These are phyloP conservation scores for Punctoribates punctum DNA, from an alignment of 2,888 invertebrate species.

Conservation along the genomic window DNA sequence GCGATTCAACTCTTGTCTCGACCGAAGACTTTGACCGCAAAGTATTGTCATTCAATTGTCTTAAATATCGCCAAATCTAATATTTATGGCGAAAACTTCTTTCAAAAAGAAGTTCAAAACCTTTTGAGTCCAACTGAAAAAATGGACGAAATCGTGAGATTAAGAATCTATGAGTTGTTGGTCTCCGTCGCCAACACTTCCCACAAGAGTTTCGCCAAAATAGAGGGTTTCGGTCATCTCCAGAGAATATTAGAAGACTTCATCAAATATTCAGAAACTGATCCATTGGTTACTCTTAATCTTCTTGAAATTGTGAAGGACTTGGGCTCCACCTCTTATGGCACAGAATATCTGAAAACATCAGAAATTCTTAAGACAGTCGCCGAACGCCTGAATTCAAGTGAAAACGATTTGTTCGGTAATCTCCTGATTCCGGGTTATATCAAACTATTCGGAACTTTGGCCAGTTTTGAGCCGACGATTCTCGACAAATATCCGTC, in stretches of 20 bases:
- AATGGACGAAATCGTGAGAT: neutral
- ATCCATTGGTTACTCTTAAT: slow-evolving; percentile 74
- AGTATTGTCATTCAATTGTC: slow-evolving; percentile 25
- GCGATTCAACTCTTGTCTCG: slow-evolving; percentile 29
- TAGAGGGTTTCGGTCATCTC: slow-evolving; percentile 38
- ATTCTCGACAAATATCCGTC: slow-evolving; percentile 32
- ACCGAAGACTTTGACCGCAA: slow-evolving; percentile 24
- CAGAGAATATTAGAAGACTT: slow-evolving; percentile 28
- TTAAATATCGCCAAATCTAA: slow-evolving; percentile 38
- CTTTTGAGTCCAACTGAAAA: slow-evolving; percentile 21
- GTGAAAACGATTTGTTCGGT: slow-evolving; percentile 34
- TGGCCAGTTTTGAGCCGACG: slow-evolving; percentile 36
- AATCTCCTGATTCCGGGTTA: slow-evolving; percentile 39
- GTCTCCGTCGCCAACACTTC: slow-evolving; percentile 33
- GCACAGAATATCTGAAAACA: slow-evolving; percentile 68
- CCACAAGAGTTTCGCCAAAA: slow-evolving; percentile 18
- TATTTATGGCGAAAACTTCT: slow-evolving; percentile 29
- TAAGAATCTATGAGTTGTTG: slow-evolving; percentile 41
- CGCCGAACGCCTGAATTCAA: slow-evolving; percentile 51
- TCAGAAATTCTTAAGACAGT: slow-evolving; percentile 65
- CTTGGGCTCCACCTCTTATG: slow-evolving; percentile 67
- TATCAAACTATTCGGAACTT: slow-evolving; percentile 37
- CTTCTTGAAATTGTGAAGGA: slow-evolving; percentile 71
- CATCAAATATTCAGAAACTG: slow-evolving; percentile 56
- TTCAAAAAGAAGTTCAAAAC: slow-evolving; percentile 17